Percentiles rank a stretch among this genome's conserved stretches.
Conservation (phyloP, 1,140 invertebrate species). For the Drosophila quadrilineata region DNA sequence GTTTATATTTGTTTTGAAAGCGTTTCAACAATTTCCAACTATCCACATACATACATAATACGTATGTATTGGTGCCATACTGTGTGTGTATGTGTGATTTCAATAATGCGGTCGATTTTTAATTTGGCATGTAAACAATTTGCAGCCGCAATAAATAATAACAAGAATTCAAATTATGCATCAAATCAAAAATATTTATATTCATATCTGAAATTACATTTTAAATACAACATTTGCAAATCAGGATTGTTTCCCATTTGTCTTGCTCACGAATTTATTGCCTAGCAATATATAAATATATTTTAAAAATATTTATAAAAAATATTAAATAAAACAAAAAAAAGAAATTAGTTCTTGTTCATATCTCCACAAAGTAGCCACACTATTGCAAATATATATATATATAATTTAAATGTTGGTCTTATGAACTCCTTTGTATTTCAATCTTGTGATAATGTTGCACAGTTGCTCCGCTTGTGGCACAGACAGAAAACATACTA, state of each 20-base stretch:
- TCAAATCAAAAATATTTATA: conserved; percentile 2
- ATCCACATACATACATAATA: background rate
- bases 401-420: no score
- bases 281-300: no score
- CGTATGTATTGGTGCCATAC: conserved; percentile 27
- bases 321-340: no score
- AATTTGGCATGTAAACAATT: conserved; percentile 67
- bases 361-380: no score
- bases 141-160: conserved; percentile 59
- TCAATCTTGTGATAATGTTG: no score
- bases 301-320: no score
- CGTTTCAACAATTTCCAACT: conserved; percentile 42
- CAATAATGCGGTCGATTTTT: conserved; percentile 36
- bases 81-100: conserved; percentile 30
- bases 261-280: no score
- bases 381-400: no score
- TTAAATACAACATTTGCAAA: conserved; percentile 6
- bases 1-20: conserved; percentile 40
- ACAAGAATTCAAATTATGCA: conserved; percentile 56
- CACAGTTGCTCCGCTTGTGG: no score
- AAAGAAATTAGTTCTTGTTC: no score
- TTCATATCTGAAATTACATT: conserved; percentile 9
- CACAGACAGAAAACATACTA: no score
- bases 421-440: no score
- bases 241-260: background rate